Percentiles rank a stretch among this genome's conserved stretches.
These are phyloP conservation scores for Spinus olivaceus DNA, from an alignment of 2,797 vertebrate species.

Conservation along the genomic window DNA sequence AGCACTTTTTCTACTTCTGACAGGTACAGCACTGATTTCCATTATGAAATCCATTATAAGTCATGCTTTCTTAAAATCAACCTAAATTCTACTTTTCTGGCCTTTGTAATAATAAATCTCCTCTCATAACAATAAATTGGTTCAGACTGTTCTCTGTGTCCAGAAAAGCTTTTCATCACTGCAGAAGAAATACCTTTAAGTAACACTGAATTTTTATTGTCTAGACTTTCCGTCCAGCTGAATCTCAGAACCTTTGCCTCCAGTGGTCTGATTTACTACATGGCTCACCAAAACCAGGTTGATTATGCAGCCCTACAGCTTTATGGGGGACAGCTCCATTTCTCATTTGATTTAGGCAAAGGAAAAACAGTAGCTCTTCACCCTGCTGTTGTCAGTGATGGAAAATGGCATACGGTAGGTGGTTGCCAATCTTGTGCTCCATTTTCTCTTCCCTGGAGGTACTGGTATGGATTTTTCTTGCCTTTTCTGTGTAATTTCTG, in stretches of 20 bases:
- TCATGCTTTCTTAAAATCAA: neutral
- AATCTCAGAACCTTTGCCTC: conserved; percentile 81
- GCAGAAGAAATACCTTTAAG: neutral
- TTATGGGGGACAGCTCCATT: conserved; percentile 75
- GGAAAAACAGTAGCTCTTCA: conserved; percentile 79
- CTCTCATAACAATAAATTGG: neutral
- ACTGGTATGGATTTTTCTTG: neutral
- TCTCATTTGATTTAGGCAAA: conserved; percentile 90
- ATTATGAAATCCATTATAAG: neutral
- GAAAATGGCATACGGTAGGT: conserved; percentile 89
- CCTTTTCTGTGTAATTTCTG: neutral
- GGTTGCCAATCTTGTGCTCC: neutral
- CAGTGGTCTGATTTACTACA: conserved; percentile 85
- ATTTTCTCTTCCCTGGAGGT: neutral
- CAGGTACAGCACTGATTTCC: neutral
- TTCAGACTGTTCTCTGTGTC: neutral
- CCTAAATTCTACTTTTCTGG: neutral
- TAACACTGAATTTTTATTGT: conserved; percentile 25
- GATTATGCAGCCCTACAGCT: conserved; percentile 86
- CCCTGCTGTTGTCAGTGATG: conserved; percentile 78
- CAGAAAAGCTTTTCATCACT: neutral
- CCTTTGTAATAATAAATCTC: neutral
- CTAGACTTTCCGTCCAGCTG: conserved; percentile 83
- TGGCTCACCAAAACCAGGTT: conserved; percentile 85
- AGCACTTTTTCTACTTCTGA: neutral